These are phyloP conservation scores for Mastacembelus armatus DNA, from an alignment of 2,797 vertebrate species.

Conservation along the genomic window DNA sequence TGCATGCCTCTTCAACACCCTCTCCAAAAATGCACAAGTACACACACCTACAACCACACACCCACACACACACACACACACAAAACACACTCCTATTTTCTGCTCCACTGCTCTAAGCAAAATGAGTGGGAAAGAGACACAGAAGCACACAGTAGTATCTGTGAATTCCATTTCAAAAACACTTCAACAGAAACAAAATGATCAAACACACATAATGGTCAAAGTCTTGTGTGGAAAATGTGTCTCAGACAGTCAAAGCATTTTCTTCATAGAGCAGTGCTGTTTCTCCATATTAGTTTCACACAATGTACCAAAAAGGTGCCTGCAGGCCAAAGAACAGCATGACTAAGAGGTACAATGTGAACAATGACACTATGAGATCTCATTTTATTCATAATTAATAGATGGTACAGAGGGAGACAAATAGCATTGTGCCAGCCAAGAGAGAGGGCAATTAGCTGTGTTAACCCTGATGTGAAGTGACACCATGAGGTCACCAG, in stretches of 20 bases:
- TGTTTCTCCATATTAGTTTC: constrained; percentile 7
- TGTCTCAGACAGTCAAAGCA: constrained; percentile 19
- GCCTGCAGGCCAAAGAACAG: constrained; percentile 19
- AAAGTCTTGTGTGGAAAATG: constrained; percentile 30
- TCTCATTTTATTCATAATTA: constrained; percentile 59
- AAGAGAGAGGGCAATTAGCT: constrained; percentile 52
- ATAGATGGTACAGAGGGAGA: constrained; percentile 47
- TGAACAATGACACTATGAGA: constrained; percentile 36
- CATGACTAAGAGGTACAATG: constrained; percentile 23
- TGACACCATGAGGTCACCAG: constrained; percentile 38
- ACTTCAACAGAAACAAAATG: constrained; percentile 51
- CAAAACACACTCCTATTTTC: constrained; percentile 51
- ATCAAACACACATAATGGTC: constrained; percentile 39
- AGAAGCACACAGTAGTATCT: constrained; percentile 51
- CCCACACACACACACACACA: constrained; percentile 15
- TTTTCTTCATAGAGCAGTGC: not conserved
- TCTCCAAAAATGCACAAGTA: constrained; percentile 56
- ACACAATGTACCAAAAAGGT: constrained; percentile 27
- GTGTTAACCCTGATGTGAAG: constrained; percentile 51
- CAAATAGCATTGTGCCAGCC: constrained; percentile 46
- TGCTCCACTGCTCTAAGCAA: constrained; percentile 59
- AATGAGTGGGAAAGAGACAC: constrained; percentile 69
- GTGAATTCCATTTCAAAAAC: constrained; percentile 58
- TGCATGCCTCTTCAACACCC: constrained; percentile 55
- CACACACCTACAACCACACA: constrained; percentile 20